Base-by-base conservation (phyloP, 2,113 vertebrate genomes). In the Crypturellus undulatus region DNA sequence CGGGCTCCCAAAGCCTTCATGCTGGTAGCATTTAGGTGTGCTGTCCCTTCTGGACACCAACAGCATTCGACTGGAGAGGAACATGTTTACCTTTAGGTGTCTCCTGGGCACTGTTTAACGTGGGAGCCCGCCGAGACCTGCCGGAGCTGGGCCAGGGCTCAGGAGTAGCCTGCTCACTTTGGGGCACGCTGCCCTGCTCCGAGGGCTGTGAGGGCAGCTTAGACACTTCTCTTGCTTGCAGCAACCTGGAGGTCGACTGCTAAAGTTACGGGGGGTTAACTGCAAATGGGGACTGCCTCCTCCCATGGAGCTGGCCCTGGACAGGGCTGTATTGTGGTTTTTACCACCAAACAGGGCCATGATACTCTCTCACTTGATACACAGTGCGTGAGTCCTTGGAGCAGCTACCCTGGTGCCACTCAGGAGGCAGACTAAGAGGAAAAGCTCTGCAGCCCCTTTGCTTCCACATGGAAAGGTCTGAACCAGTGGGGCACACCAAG, bases 61-160 rank as follows among this genome's bases (percentile, higher is more conserved):
- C 81, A 72, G 3, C 54, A 3, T 71, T 70, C 0, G 0, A n/a
- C 26, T 22, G 45, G 7, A 69, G 43, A 14, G 25, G 11, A 24
- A 42, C 40, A 25, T 19, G 28, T 21, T 13, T 20, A 0, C 16
- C 2, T 54, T 43, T 40, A 47, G 22, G 14, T 6, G 2, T 4
- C 13, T 38, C 3, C 26, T 32, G 56, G 40, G 24, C 45, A 3
- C 26, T 2, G 1, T 17, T 36, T 20, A n/a, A 69, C n/a, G n/a
- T n/a, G n/a, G n/a, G n/a, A 7, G 54, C 12, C 49, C 28, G 9
- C 59, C 40, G 36, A 30, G 12, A 9, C 19, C 17, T 7, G 1
- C 0, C 19, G 5, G 36, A 49, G 67, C 58, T 30, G 18, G 9
- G 42, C 22, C 14, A 12, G n/a, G 22, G 2, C 45, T 22, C 2